phyloP scores from a whole-genome alignment of 2,113 vertebrate genomes.

The Brachyhypopomus occidentalis region DNA sequence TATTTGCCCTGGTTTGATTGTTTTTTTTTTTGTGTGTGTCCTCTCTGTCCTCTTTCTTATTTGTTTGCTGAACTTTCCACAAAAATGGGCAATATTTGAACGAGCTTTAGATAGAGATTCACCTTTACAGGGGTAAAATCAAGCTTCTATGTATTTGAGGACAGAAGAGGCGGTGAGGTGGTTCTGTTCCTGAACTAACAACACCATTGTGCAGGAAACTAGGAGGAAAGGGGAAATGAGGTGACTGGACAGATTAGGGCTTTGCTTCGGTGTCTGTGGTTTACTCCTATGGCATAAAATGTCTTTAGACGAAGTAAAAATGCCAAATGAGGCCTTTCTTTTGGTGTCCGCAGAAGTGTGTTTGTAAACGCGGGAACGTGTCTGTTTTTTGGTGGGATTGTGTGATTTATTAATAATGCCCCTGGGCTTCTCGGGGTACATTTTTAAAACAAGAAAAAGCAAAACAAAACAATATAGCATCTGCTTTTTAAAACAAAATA shows the following conservation, averaged over 20 bases:
- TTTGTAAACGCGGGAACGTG: too few relatives aligned
- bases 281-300: neutral
- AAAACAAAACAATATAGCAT: too few relatives aligned
- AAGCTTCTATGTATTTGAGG: slow-evolving; percentile 18
- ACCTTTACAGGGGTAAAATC: neutral
- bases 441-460: too few relatives aligned
- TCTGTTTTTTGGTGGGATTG: too few relatives aligned
- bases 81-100: slow-evolving; percentile 23
- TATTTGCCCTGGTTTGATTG: slow-evolving; percentile 1
- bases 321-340: too few relatives aligned
- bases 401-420: too few relatives aligned
- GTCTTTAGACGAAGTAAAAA: too few relatives aligned
- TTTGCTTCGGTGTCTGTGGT: slow-evolving; percentile 5
- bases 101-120: slow-evolving; percentile 27
- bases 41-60: neutral
- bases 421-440: too few relatives aligned
- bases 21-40: neutral
- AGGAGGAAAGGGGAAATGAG: neutral
- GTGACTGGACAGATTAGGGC: neutral
- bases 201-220: neutral
- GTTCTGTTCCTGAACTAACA: neutral
- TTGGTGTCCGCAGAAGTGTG: too few relatives aligned
- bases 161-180: neutral
- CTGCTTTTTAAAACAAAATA: too few relatives aligned
- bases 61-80: neutral